Evolutionary conservation across 2,888 invertebrate species (phyloP).

Genomic region (Eupeodes latifasciatus): DNA sequence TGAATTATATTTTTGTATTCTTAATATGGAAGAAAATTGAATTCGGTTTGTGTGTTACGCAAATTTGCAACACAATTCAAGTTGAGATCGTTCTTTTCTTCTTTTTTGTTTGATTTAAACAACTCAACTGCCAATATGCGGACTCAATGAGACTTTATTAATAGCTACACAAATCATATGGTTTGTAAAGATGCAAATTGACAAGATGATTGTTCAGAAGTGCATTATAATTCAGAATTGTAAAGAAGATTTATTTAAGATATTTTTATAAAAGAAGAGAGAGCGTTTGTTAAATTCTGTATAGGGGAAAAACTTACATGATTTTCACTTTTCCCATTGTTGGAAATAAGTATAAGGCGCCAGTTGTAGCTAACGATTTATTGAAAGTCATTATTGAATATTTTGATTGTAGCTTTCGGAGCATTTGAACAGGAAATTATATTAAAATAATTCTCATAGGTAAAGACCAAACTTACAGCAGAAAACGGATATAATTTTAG

Average conservation of each 20-base stretch:
- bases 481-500: no score
- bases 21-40: slow-evolving; percentile 12
- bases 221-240: neutral
- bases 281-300: no score
- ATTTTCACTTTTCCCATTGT: no score
- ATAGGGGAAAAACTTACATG: no score
- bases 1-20: slow-evolving; percentile 1
- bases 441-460: no score
- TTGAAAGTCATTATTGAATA: no score
- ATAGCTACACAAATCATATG: neutral
- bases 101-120: neutral
- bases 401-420: no score
- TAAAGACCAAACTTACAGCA: no score
- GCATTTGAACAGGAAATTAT: no score
- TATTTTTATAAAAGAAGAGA: neutral
- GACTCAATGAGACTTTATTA: slow-evolving; percentile 14
- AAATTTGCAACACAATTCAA: slow-evolving; percentile 7
- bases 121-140: neutral
- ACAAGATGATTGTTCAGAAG: slow-evolving; percentile 9
- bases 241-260: neutral
- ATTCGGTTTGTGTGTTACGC: slow-evolving; percentile 41
- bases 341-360: no score
- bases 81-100: neutral
- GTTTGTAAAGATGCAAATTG: slow-evolving; percentile 4
- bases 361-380: no score